Conservation (phyloP, 2,797 vertebrate genomes). For the Danio aesculapii region DNA sequence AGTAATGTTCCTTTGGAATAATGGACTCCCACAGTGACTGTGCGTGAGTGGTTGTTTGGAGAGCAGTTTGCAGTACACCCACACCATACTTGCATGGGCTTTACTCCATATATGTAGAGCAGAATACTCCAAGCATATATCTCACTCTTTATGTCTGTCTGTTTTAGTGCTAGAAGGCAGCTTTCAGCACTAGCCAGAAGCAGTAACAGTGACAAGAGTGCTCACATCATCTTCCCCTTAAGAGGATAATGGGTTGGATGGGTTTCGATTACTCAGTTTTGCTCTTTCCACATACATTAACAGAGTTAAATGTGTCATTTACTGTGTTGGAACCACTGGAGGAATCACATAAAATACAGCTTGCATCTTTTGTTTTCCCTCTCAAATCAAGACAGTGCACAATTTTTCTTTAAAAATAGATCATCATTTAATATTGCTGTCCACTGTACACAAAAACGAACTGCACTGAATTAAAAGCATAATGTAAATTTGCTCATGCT, state of each 20-base stretch:
- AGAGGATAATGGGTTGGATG: conserved; percentile 33
- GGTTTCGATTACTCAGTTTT: conserved; percentile 27
- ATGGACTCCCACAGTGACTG: conserved; percentile 23
- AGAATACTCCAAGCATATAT: conserved; percentile 8
- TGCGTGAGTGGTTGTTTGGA: conserved; percentile 19
- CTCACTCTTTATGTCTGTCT: neutral
- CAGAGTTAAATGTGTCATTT: conserved; percentile 23
- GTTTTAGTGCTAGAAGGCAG: neutral
- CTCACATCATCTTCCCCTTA: conserved; percentile 16
- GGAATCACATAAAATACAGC: neutral
- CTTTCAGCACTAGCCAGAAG: conserved; percentile 5
- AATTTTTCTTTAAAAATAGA: neutral
- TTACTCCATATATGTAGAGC: conserved; percentile 8
- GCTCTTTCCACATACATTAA: conserved; percentile 25
- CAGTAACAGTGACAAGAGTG: conserved; percentile 5
- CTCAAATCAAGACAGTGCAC: neutral
- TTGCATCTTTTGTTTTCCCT: neutral
- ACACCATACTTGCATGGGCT: conserved; percentile 20
- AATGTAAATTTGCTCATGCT: neutral
- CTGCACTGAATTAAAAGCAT: neutral
- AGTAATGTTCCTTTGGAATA: conserved; percentile 30
- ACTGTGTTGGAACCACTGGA: neutral
- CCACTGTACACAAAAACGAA: neutral
- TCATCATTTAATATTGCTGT: neutral
- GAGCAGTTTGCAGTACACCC: conserved; percentile 37